Evolutionary conservation across 2,888 invertebrate genomes (phyloP).

Genomic region (Brenthis ino): DNA sequence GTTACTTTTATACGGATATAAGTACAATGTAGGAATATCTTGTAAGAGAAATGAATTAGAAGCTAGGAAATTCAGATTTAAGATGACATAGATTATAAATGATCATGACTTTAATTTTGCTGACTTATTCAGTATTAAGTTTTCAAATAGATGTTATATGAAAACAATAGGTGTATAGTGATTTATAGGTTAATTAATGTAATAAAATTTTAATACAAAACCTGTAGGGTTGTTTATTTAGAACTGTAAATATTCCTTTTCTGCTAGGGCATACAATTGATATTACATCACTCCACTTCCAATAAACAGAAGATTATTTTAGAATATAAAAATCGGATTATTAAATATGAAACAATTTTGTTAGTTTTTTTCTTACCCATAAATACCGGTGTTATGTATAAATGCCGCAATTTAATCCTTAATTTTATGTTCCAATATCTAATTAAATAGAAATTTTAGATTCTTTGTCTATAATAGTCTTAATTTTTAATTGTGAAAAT

Average conservation of each 20-base stretch:
- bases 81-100: slow-evolving; percentile 60
- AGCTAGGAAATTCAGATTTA: slow-evolving; percentile 64
- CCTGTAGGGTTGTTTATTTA: slow-evolving; percentile 78
- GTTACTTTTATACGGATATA: slow-evolving; percentile 65
- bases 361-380: slow-evolving; percentile 35
- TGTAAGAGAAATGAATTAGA: slow-evolving; percentile 67
- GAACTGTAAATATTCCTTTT: slow-evolving; percentile 71
- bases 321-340: slow-evolving; percentile 16
- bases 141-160: slow-evolving; percentile 73
- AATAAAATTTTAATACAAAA: slow-evolving; percentile 74
- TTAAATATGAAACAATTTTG: slow-evolving; percentile 27
- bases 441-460: too few species aligned
- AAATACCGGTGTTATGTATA: slow-evolving; percentile 4
- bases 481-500: neutral
- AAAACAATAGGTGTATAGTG: slow-evolving; percentile 62
- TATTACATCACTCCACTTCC: slow-evolving; percentile 16
- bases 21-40: slow-evolving; percentile 77
- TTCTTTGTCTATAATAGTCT: too few species aligned
- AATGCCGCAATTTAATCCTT: neutral
- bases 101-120: slow-evolving; percentile 64
- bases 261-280: slow-evolving; percentile 9
- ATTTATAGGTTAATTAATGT: slow-evolving; percentile 53
- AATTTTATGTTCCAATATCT: too few species aligned
- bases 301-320: slow-evolving; percentile 10
- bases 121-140: slow-evolving; percentile 79